Evolutionary conservation across 2,888 invertebrate genomes (phyloP).

Genomic region (Ceratothoa steindachneri): DNA sequence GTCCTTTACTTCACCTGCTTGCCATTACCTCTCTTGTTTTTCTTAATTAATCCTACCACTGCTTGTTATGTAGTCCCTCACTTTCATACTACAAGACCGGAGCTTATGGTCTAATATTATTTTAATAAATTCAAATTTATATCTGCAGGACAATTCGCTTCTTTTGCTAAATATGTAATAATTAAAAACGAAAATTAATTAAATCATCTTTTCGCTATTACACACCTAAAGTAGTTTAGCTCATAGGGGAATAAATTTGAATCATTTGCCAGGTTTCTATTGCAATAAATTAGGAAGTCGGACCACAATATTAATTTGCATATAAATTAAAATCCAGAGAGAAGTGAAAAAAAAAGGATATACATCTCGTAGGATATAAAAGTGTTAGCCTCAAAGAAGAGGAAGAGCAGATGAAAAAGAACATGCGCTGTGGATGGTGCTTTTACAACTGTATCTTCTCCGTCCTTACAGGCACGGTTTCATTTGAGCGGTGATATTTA

Average conservation of each 20-base stretch:
- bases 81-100: too few relatives aligned
- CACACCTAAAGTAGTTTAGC: neutral
- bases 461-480: too few relatives aligned
- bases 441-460: too few relatives aligned
- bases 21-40: too few relatives aligned
- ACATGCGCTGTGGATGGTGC: too few relatives aligned
- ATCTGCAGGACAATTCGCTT: too few relatives aligned
- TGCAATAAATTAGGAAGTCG: conserved; percentile 44
- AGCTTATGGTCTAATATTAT: too few relatives aligned
- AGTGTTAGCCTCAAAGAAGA: neutral
- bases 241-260: conserved; percentile 1
- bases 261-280: conserved; percentile 39
- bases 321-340: conserved; percentile 35
- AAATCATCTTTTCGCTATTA: neutral
- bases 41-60: too few relatives aligned
- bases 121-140: too few relatives aligned
- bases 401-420: neutral
- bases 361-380: neutral
- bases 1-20: too few relatives aligned
- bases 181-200: conserved; percentile 1
- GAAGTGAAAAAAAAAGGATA: neutral
- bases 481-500: too few relatives aligned
- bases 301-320: conserved; percentile 47
- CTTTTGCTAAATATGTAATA: conserved; percentile 1
- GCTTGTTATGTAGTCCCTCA: too few relatives aligned